These are phyloP conservation scores for Scaptomyza polygonia DNA, from an alignment of 2,888 invertebrate genomes.

Conservation along the genomic window DNA sequence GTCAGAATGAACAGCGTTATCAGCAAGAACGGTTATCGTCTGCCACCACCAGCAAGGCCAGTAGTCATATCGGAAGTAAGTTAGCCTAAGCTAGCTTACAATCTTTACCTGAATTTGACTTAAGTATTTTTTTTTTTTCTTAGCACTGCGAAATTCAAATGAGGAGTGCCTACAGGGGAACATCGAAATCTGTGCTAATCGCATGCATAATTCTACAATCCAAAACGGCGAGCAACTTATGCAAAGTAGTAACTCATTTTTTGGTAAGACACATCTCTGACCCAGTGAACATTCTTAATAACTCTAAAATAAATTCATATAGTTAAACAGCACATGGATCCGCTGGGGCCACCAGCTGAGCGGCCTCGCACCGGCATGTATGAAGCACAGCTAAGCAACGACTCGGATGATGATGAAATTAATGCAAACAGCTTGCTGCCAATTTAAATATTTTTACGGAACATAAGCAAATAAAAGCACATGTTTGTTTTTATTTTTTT, in stretches of 20 bases:
- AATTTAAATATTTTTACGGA: constrained; percentile 63
- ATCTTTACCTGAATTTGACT: background rate
- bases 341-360: constrained; percentile 83
- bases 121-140: background rate
- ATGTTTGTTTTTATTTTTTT: background rate
- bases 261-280: constrained; percentile 28
- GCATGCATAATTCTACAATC: constrained; percentile 38
- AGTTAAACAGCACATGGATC: constrained; percentile 82
- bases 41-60: constrained; percentile 67
- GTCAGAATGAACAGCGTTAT: constrained; percentile 77
- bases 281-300: background rate
- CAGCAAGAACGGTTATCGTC: constrained; percentile 79
- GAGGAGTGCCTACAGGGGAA: constrained; percentile 61
- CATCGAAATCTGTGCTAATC: constrained; percentile 42
- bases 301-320: background rate
- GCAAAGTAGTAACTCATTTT: constrained; percentile 42
- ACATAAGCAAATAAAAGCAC: background rate
- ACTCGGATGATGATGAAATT: constrained; percentile 83
- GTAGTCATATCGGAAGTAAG: constrained; percentile 64
- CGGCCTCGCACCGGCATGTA: constrained; percentile 84
- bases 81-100: background rate
- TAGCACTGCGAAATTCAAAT: constrained; percentile 66
- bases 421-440: constrained; percentile 83
- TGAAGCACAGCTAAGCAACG: constrained; percentile 69
- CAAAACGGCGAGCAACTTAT: constrained; percentile 61